These are phyloP conservation scores for Diadema setosum DNA, from an alignment of 35 echinoderm and acorn worm genomes.

Conservation along the genomic window DNA sequence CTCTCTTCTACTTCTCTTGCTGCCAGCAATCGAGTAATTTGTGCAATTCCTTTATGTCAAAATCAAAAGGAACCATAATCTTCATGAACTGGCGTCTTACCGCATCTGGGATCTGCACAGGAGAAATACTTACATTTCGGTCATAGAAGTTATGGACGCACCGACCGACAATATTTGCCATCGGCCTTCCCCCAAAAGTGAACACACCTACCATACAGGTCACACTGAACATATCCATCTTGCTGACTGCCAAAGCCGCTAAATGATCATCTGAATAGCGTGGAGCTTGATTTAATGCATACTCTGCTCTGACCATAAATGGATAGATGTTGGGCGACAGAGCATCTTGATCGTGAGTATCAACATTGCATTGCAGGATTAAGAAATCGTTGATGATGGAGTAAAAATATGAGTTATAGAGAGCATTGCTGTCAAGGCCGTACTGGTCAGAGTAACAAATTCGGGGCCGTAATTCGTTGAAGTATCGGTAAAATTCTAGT, in stretches of 20 bases:
- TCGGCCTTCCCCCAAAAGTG: constrained; percentile 37
- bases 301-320: constrained; percentile 73
- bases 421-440: constrained; percentile 83
- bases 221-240: constrained; percentile 76
- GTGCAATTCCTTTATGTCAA: not conserved
- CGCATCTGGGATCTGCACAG: not conserved
- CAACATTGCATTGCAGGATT: constrained; percentile 30
- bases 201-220: constrained; percentile 74
- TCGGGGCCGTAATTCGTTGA: constrained; percentile 78
- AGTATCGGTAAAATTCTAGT: constrained; percentile 64
- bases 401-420: constrained; percentile 91
- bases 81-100: not conserved
- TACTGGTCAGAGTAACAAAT: constrained; percentile 76
- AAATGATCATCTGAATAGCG: constrained; percentile 68
- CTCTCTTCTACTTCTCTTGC: no score
- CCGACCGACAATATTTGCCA: constrained; percentile 76
- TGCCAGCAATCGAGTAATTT: no score
- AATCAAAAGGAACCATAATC: not conserved
- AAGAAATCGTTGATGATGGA: constrained; percentile 87
- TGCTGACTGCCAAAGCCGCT: constrained; percentile 50
- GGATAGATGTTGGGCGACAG: constrained; percentile 50
- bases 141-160: constrained; percentile 88
- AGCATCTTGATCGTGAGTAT: constrained; percentile 17
- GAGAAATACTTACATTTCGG: not conserved
- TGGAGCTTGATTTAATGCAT: constrained; percentile 54